phyloP scores from a whole-genome alignment of 2,113 vertebrate species.

The Illadopsis cleaveri region DNA sequence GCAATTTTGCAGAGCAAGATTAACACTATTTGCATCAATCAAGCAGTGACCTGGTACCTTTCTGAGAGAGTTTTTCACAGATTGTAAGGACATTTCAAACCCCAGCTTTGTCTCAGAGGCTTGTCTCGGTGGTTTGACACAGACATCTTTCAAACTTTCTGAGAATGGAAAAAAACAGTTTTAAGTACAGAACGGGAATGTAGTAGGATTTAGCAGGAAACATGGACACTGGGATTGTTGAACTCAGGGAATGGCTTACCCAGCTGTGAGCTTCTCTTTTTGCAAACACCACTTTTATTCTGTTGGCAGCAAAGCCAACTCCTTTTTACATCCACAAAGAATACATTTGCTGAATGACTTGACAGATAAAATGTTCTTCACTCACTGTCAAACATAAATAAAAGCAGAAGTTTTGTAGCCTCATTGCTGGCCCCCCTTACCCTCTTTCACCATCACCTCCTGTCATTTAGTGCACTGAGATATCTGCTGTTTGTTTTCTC shows the following conservation, averaged over 20 bases:
- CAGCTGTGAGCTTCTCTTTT: neutral
- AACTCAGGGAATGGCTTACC: neutral
- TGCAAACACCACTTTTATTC: neutral
- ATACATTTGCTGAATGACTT: neutral
- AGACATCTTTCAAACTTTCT: neutral
- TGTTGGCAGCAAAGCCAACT: neutral
- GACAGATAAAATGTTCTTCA: neutral
- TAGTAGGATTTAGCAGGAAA: neutral
- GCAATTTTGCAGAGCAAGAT: neutral
- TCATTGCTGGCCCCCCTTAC: neutral
- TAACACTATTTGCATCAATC: neutral
- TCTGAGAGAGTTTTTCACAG: neutral
- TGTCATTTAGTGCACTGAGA: neutral
- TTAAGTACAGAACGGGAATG: neutral
- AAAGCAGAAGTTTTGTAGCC: neutral
- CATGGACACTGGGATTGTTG: neutral
- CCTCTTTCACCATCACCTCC: neutral
- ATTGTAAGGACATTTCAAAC: neutral
- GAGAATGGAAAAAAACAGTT: neutral
- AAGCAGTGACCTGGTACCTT: neutral
- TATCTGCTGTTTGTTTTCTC: neutral
- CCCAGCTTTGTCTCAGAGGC: neutral
- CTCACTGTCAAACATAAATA: neutral
- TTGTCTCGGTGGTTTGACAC: neutral
- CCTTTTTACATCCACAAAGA: neutral